Evolutionary conservation across 30 jellyfish, hydroid and myxozoan genomes (phyloP).

Genomic region (Clytia hemisphaerica): DNA sequence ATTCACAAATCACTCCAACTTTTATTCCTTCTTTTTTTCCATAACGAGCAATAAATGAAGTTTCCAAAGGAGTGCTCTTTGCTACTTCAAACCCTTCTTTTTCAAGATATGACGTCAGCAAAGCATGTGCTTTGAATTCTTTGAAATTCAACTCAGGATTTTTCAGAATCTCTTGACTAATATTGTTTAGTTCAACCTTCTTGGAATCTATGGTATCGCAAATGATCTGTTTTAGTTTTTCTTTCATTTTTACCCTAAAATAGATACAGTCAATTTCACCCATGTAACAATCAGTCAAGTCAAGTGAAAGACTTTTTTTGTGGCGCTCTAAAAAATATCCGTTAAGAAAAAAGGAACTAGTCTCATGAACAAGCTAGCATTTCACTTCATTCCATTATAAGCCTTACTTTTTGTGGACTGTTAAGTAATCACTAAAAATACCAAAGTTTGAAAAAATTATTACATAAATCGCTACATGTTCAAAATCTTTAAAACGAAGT

Average conservation of each 20-base stretch:
- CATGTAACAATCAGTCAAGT: too few relatives aligned
- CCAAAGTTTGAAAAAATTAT: too few relatives aligned
- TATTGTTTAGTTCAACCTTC: constrained; percentile 30
- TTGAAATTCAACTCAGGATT: constrained; percentile 74
- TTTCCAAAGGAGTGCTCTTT: constrained; percentile 61
- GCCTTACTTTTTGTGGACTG: too few relatives aligned
- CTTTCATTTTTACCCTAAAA: constrained; percentile 13
- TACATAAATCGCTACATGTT: too few relatives aligned
- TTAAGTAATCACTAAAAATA: too few relatives aligned
- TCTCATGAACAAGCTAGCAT: too few relatives aligned
- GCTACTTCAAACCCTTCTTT: constrained; percentile 72
- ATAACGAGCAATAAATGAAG: constrained; percentile 77
- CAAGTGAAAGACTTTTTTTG: too few relatives aligned
- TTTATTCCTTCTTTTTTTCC: constrained; percentile 58
- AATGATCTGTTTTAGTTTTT: constrained; percentile 18
- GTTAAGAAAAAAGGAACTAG: too few relatives aligned
- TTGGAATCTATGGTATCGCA: constrained; percentile 43
- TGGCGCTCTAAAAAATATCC: too few relatives aligned
- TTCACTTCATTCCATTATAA: too few relatives aligned
- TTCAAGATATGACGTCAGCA: constrained; percentile 45
- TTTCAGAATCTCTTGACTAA: constrained; percentile 62
- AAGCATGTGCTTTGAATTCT: constrained; percentile 56
- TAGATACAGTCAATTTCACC: too few relatives aligned
- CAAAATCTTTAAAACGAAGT: too few relatives aligned
- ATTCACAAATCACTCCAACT: constrained; percentile 74